phyloP scores from a whole-genome alignment of 2,797 vertebrate genomes.

The Gymnopithys bicolor region DNA sequence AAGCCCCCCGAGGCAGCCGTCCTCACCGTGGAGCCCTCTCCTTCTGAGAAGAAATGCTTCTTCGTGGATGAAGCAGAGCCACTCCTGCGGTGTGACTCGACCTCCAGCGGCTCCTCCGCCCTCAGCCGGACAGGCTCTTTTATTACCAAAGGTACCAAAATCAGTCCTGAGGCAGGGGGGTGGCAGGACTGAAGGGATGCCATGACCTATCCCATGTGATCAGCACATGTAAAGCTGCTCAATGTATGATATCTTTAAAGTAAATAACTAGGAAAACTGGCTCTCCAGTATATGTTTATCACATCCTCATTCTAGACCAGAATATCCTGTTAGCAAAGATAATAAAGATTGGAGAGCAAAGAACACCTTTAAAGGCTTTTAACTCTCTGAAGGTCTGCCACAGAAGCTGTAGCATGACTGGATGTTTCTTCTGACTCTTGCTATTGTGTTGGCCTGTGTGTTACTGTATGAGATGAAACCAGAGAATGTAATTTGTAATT shows the following conservation, averaged over 20 bases:
- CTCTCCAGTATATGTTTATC: not conserved
- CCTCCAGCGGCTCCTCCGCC: conserved; percentile 94
- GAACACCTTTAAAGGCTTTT: not conserved
- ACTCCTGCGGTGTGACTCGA: conserved; percentile 94
- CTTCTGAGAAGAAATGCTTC: conserved; percentile 91
- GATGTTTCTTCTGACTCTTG: not conserved
- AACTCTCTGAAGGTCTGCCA: not conserved
- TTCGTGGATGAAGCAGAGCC: conserved; percentile 94
- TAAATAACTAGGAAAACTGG: not conserved
- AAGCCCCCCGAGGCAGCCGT: conserved; percentile 81
- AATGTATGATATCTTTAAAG: rapidly evolving
- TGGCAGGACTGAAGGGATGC: rapidly evolving
- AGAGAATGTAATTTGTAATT: not conserved
- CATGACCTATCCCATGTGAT: rapidly evolving
- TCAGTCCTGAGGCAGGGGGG: rapidly evolving
- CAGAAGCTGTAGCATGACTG: not conserved
- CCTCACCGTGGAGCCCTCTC: conserved; percentile 85
- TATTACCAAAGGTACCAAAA: conserved; percentile 94
- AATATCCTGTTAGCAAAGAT: not conserved
- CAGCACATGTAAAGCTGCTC: not conserved
- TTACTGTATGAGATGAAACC: not conserved
- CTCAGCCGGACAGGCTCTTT: conserved; percentile 96
- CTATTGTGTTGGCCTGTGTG: rapidly evolving
- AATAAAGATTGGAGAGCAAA: not conserved
- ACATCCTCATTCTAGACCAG: not conserved